phyloP scores from a whole-genome alignment of 2,888 invertebrate genomes.

The Hemaris fuciformis region DNA sequence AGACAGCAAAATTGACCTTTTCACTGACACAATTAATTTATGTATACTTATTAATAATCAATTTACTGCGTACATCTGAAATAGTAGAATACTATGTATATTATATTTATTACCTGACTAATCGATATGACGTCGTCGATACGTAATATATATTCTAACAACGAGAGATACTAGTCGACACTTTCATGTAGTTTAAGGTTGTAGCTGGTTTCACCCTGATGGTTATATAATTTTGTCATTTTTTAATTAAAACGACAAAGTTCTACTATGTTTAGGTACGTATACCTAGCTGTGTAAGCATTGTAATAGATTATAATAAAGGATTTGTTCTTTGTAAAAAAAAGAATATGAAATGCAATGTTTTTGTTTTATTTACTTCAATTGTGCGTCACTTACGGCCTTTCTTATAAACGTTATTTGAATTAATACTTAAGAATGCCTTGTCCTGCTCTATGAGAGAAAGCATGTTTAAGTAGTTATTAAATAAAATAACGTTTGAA shows the following conservation, averaged over 20 bases:
- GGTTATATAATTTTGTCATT: constrained; percentile 57
- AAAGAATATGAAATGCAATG: constrained; percentile 27
- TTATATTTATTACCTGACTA: too few relatives aligned
- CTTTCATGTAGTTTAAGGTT: background rate
- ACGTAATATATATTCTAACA: background rate
- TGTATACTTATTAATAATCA: too few relatives aligned
- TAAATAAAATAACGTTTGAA: too few relatives aligned
- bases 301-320: constrained; percentile 29
- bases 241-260: constrained; percentile 69
- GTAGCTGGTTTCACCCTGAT: background rate
- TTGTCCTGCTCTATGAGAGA: too few relatives aligned
- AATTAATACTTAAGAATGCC: too few relatives aligned
- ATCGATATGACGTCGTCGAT: background rate
- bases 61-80: background rate
- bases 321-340: constrained; percentile 37
- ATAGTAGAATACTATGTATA: too few relatives aligned
- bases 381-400: too few relatives aligned
- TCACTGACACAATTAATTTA: too few relatives aligned
- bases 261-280: constrained; percentile 39
- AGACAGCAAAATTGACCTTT: too few relatives aligned
- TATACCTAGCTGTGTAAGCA: constrained; percentile 18
- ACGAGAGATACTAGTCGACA: constrained; percentile 9
- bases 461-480: too few relatives aligned
- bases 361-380: constrained; percentile 26
- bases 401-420: too few relatives aligned